These are phyloP conservation scores for Girardia tigrina DNA, from an alignment of 2,888 invertebrate genomes.

Conservation along the genomic window DNA sequence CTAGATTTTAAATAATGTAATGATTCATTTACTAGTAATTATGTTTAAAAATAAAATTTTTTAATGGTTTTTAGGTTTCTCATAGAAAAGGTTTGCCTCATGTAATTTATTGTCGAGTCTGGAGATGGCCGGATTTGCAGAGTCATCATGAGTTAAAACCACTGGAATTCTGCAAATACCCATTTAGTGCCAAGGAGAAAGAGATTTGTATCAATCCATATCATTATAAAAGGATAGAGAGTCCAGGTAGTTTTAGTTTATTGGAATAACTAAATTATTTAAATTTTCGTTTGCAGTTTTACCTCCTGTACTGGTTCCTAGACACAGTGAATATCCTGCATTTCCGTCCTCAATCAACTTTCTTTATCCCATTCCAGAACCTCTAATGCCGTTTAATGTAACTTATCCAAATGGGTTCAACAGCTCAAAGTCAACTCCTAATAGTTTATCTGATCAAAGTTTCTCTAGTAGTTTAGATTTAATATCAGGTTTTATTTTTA, in stretches of 20 bases:
- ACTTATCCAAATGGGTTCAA: constrained; percentile 28
- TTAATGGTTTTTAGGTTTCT: too few relatives aligned
- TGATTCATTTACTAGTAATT: too few relatives aligned
- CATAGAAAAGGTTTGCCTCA: constrained; percentile 94
- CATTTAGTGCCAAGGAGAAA: constrained; percentile 89
- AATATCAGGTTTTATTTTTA: not conserved
- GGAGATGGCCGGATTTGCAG: constrained; percentile 98
- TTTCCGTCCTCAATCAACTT: constrained; percentile 14
- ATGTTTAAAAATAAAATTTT: too few relatives aligned
- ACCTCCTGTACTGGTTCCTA: constrained; percentile 88
- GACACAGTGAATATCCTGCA: constrained; percentile 72
- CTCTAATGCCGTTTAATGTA: constrained; percentile 12
- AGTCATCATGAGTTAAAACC: constrained; percentile 95
- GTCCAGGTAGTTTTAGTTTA: constrained; percentile 55
- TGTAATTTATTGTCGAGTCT: constrained; percentile 95
- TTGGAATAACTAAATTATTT: not conserved
- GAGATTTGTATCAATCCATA: constrained; percentile 99
- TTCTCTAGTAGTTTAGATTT: constrained; percentile 9
- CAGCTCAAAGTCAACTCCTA: constrained; percentile 7
- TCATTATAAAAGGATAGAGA: constrained; percentile 91
- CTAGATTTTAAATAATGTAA: too few relatives aligned
- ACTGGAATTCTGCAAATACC: constrained; percentile 80
- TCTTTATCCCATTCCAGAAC: not conserved
- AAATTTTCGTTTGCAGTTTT: constrained; percentile 56
- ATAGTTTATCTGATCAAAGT: constrained; percentile 16